Percentiles rank a stretch among this genome's conserved stretches.
These are phyloP conservation scores for Cydia fagiglandana DNA, from an alignment of 1,140 invertebrate species.

Conservation along the genomic window DNA sequence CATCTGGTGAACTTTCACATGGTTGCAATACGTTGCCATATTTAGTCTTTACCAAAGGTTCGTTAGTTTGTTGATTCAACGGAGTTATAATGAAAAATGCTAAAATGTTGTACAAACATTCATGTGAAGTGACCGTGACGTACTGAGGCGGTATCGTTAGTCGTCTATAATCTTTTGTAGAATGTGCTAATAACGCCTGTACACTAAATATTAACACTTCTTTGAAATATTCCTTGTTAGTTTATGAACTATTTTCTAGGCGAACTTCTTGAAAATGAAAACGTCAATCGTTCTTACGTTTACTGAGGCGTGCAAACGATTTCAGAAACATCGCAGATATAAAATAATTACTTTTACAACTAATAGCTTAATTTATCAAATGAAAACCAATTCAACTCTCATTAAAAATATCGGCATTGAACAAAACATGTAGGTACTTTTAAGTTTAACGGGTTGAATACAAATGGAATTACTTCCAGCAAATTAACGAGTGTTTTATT, in stretches of 20 bases:
- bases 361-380: neutral
- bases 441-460: neutral
- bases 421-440: neutral
- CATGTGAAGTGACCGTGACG: conserved; percentile 60
- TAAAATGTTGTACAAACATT: conserved; percentile 56
- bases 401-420: neutral
- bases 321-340: neutral
- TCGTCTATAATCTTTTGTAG: conserved; percentile 33
- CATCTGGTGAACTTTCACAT: conserved; percentile 39
- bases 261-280: neutral
- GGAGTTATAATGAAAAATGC: conserved; percentile 46
- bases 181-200: conserved; percentile 17
- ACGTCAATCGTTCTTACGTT: neutral
- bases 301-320: neutral
- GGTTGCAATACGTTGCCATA: conserved; percentile 3
- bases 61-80: conserved; percentile 15
- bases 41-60: conserved; percentile 25
- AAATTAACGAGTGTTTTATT: conserved; percentile 28
- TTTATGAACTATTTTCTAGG: neutral
- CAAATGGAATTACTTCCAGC: conserved; percentile 21
- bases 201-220: conserved; percentile 31
- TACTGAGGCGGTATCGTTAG: conserved; percentile 40
- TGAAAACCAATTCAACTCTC: neutral
- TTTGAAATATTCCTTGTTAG: neutral
- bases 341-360: neutral